Base-by-base conservation (phyloP, 2,888 invertebrate species). In the Drosophila seclusa region DNA sequence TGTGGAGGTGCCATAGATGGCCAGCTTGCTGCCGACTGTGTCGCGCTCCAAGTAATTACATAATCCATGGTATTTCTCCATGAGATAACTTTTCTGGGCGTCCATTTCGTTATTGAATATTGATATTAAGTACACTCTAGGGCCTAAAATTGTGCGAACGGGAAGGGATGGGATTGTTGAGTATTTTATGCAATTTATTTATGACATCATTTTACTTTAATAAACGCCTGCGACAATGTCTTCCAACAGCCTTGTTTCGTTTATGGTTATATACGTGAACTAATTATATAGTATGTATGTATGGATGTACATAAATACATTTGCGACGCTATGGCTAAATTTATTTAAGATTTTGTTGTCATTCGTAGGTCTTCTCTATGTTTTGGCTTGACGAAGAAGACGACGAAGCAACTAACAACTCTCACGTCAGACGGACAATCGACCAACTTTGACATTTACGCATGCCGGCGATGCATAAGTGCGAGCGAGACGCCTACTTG, bases 41-140 rank as follows among this genome's bases (percentile, higher is more conserved):
- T 91, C 91, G 21, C 80, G 80, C 61, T 91, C 92, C 92, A 91
- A 71, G 53, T 84, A 82, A 70, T 91, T 91, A 87, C 91, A 92
- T 88, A 91, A 91, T 73, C 75, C 80, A 13, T 82, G 69, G 69
- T 85, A 92, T 67, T 91, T 91, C 54, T 88, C 85, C 69, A 68
- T 58, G 32, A 89, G 53, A 27, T 68, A 75, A 42, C 57, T 75
- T 69, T 76, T 87, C 18, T 73, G 53, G 11, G 78, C 21, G 34
- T 85, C 89, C 86, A 91, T 90, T 57, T 63, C 48, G 57, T 7
- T 49, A 54, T 60, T 68, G 55, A 31, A 59, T 49, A 34, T 53
- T 58, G 32, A 63, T 53, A 71, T 78, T 78, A 76, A 90, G 78
- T 80, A 76, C 73, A 61, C 68, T 42, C 13, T 69, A 24, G 59